phyloP scores from a whole-genome alignment of 2,113 vertebrate genomes.

The Cariama cristata region DNA sequence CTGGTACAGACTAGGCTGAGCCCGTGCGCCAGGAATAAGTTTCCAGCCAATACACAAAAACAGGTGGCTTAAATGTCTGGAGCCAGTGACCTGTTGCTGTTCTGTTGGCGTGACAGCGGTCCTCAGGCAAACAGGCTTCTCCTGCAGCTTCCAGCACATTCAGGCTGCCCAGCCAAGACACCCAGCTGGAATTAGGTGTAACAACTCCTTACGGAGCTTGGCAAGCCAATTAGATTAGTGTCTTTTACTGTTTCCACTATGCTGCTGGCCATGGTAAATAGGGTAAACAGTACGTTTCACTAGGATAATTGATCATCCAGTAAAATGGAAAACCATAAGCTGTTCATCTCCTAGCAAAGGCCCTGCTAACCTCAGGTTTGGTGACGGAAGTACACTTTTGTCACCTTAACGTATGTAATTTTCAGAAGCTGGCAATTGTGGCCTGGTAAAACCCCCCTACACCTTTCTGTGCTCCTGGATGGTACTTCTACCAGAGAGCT shows the following conservation, averaged over 20 bases:
- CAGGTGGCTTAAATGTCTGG: not conserved
- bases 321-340: not conserved
- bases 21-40: not conserved
- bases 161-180: not conserved
- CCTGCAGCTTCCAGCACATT: not conserved
- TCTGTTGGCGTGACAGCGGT: not conserved
- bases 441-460: accelerated
- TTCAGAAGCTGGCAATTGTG: not conserved
- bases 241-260: not conserved
- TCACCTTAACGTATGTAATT: not conserved
- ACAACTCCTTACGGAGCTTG: not conserved
- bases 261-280: not conserved
- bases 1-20: not conserved
- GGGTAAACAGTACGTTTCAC: not conserved
- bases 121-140: not conserved
- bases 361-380: not conserved
- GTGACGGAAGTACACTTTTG: not conserved
- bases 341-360: not conserved
- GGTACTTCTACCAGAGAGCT: not conserved
- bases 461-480: not conserved
- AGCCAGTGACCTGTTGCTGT: not conserved
- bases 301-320: not conserved
- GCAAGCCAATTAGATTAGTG: not conserved
- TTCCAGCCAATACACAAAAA: not conserved
- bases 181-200: too few relatives aligned